Base-by-base conservation (phyloP, 2,113 vertebrate species). In the Pristiophorus japonicus region DNA sequence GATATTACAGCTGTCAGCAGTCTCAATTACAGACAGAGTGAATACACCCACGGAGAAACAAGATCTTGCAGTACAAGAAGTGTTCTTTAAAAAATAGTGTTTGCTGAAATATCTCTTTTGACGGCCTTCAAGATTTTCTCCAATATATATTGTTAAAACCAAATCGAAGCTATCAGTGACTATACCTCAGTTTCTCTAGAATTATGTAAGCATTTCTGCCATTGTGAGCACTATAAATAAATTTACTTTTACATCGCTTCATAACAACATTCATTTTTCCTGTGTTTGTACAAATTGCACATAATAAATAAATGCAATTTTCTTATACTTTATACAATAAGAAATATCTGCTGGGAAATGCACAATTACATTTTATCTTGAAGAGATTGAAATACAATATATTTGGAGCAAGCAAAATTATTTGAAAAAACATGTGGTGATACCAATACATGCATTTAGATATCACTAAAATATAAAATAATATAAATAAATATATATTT, bases 1-100 rank as follows among this genome's bases (percentile, higher is more conserved):
- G 87, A 59, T 90, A 59, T 90, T 90, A 90, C 87, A 90, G 38
- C 45, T 94, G 63, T 94, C 65, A 94, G 70, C 66, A 70, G 65
- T 51, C 42, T 94, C 93, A 45, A 94, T 70, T 94, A 51, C 93
- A 94, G 66, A 51, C 22, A 94, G 42, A 70, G 45, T 62, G n/a
- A 59, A 90, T 90, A 59, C 55, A 90, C 51, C 87, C 78, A 45
- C 78, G 38, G 78, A 81, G 78, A 42, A 42, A 42, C 78, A 81
- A 81, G 78, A 45, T 38, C 78, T 42, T 81, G 78, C 45, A 42
- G 38, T 81, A 59, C 87, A 90, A 90, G 87, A 90, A 90, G 30
- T 90, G 87, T 90, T 90, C 87, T 59, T 90, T 90, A 90, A 90
- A 87, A 90, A 30, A 62, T 59, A 63, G 6, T 38, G 59, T 2